Conservation (phyloP, 2,888 invertebrate species). For the Troglohyphantes excavatus region DNA sequence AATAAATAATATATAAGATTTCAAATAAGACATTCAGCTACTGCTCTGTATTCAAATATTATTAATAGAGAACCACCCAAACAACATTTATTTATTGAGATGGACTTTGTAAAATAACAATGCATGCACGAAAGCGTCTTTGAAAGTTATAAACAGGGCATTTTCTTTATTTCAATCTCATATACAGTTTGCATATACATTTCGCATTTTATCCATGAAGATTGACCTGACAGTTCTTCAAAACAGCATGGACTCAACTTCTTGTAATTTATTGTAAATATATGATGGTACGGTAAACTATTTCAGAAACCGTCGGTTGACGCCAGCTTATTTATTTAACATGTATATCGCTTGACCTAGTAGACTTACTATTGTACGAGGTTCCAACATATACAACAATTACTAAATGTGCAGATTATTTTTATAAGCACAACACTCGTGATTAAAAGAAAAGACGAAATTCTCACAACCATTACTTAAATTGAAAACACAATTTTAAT, state of each 20-base stretch:
- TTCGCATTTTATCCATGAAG: background rate
- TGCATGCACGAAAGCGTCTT: no score
- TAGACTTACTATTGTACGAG: background rate
- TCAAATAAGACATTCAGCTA: no score
- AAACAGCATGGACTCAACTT: slow-evolving; percentile 28
- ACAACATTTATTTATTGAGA: no score
- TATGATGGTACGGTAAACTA: slow-evolving; percentile 62
- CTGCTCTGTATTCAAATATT: no score
- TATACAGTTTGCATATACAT: background rate
- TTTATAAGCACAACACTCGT: slow-evolving; percentile 28
- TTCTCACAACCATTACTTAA: no score
- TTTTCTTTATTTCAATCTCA: background rate
- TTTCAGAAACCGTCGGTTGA: slow-evolving; percentile 20
- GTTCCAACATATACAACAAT: background rate
- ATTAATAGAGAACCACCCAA: no score
- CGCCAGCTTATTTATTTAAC: slow-evolving; percentile 54
- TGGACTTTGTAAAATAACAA: no score
- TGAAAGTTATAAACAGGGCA: no score
- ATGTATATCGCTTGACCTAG: slow-evolving; percentile 29
- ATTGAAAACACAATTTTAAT: no score
- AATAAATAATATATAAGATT: no score
- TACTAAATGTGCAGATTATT: slow-evolving; percentile 24
- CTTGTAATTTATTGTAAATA: slow-evolving; percentile 46
- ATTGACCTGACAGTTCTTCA: slow-evolving; percentile 31
- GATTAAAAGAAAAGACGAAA: background rate